These are phyloP conservation scores for Tigriopus californicus DNA, from an alignment of 2,888 invertebrate genomes.

Conservation along the genomic window DNA sequence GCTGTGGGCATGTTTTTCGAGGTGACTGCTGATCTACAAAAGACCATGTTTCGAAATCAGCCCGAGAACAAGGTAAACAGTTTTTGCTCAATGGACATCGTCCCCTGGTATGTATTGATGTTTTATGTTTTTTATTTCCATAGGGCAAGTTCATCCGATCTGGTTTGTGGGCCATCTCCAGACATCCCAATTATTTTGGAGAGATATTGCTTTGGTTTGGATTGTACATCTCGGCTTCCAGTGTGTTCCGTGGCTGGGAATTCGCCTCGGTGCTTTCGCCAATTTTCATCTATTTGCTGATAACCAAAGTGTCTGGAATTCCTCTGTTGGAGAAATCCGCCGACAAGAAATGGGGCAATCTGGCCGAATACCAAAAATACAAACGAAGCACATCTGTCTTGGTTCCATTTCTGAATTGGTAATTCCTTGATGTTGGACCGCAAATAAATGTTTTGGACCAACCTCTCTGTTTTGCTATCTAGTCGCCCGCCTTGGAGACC, in stretches of 20 bases:
- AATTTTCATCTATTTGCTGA: constrained; percentile 25
- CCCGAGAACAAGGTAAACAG: constrained; percentile 68
- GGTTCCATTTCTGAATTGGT: constrained; percentile 23
- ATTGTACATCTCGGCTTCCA: constrained; percentile 67
- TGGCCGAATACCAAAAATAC: constrained; percentile 25
- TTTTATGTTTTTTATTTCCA: constrained; percentile 10
- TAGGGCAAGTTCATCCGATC: constrained; percentile 21
- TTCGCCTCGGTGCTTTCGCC: constrained; percentile 38
- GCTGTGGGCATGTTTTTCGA: constrained; percentile 52
- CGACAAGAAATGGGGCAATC: constrained; percentile 25
- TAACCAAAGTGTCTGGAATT: constrained; percentile 27
- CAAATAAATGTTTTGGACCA: too few species aligned
- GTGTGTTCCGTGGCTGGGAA: constrained; percentile 62
- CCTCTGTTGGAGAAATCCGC: constrained; percentile 26
- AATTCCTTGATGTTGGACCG: too few species aligned
- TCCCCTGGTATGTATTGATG: too few species aligned
- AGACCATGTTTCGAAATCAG: constrained; percentile 73
- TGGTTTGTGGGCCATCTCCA: constrained; percentile 65
- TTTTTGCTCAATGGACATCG: too few species aligned
- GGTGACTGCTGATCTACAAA: constrained; percentile 77
- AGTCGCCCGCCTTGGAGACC: too few species aligned
- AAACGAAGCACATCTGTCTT: constrained; percentile 26
- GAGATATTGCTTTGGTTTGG: constrained; percentile 89
- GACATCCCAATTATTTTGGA: constrained; percentile 88
- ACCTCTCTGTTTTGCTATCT: too few species aligned